Base-by-base conservation (phyloP, 1,140 invertebrate genomes). In the Phymastichus coffea region DNA sequence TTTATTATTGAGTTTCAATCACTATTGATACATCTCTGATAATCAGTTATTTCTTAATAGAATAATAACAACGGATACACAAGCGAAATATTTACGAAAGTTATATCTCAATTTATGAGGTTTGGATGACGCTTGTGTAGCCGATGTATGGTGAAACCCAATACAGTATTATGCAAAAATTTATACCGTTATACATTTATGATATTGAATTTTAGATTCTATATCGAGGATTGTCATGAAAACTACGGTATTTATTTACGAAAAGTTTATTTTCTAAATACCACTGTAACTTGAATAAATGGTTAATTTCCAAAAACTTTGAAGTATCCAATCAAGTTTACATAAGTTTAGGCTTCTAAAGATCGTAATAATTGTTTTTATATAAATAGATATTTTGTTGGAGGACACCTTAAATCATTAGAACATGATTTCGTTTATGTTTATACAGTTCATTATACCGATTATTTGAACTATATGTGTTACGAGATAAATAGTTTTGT, bases 1-100 rank as follows among this genome's bases (percentile, higher is more conserved):
- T 64, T 64, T 63, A 63, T 60, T 60, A 53, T 57, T 47, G 53
- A 54, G 30, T 46, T 63, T 51, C 51, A 19, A 51, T 49, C 51
- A 59, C 46, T 49, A 55, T 48, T 43, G 14, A 53, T 55, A 63
- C 44, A 58, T 51, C 17, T 28, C 55, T 53, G 51, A 59, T 54
- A 47, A 57, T 57, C 14, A 12, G 9, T 41, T 48, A 57, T 20
- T 9, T 41, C 28, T 59, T 48, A 23, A 40, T 59, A 55, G 19
- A 55, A 53, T 12, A 10, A 28, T 35, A 28, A 23, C 46, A 49
- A 55, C 33, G 33, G 46, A 19, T 59, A 56, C 52, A 63, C 46
- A 41, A 19, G 46, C 37, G 20, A 26, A 40, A 49, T 19, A 41
- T 17, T 19, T 35, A 28, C 43, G 41, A 6, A 49, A 47, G n/a